Base-by-base conservation (phyloP, 2,888 invertebrate species). In the Caenorhabditis virilis region DNA sequence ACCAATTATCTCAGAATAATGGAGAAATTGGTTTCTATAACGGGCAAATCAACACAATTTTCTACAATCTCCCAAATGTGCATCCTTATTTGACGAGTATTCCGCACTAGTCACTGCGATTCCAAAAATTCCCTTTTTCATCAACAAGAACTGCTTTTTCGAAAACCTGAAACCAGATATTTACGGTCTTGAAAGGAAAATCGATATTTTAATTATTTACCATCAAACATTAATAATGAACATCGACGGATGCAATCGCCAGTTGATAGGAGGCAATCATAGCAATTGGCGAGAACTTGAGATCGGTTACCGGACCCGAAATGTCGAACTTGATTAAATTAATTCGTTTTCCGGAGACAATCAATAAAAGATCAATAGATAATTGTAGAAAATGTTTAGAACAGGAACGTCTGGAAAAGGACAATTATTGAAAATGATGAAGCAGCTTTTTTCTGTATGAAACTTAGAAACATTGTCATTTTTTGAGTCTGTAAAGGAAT, bases 11-110 rank as follows among this genome's bases (percentile, higher is more conserved):
- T n/a, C n/a, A n/a, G n/a, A n/a, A n/a, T n/a, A n/a, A n/a, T n/a
- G n/a, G n/a, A n/a, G n/a, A n/a, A n/a, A n/a, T n/a, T n/a, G n/a
- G n/a, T n/a, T n/a, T n/a, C n/a, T n/a, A n/a, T n/a, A n/a, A n/a
- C n/a, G n/a, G n/a, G n/a, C n/a, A n/a, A n/a, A n/a, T 36, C n/a
- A 26, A n/a, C 33, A 46, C 45, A 38, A 5, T 84, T 86, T 72
- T 11, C 61, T 41, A 27, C 50, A 36, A 54, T 68, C 65, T 9
- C 62, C 62, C 2, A 72, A 55, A n/a, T 55, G 50, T 6, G 57
- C 61, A 11, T 58, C 58, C 23, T 39, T 33, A 2, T 43, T 23
- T 3, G 25, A 23, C 11, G 27, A 42, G 27, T 65, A 65, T 13
- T 65, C 65, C 2, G 46, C 47, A n/a, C 53, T 16, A 0, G 35